phyloP scores from a whole-genome alignment of 2,888 invertebrate genomes.

The Zhuqinia jingwanae region DNA sequence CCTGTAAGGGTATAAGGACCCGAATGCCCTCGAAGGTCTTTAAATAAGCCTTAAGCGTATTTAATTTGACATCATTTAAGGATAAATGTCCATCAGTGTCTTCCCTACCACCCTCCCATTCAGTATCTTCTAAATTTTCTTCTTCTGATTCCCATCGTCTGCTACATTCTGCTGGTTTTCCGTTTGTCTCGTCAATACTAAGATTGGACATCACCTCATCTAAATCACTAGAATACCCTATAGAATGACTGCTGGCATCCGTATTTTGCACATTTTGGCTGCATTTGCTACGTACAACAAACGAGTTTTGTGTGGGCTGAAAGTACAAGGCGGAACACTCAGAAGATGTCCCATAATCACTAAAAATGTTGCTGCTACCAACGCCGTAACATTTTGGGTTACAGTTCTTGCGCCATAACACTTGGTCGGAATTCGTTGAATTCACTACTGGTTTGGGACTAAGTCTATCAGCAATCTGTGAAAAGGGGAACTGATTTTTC shows the following conservation, averaged over 20 bases:
- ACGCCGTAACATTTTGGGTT: background rate
- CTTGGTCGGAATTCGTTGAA: background rate
- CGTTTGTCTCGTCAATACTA: constrained; percentile 38
- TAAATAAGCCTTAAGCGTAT: background rate
- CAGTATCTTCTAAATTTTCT: background rate
- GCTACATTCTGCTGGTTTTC: background rate
- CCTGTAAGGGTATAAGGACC: constrained; percentile 44
- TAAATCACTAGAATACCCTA: constrained; percentile 52
- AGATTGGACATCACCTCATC: constrained; percentile 49
- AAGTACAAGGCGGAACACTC: constrained; percentile 66
- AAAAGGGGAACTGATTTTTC: constrained; percentile 34
- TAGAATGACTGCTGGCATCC: background rate
- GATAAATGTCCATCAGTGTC: background rate
- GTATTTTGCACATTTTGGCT: background rate
- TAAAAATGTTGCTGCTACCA: background rate
- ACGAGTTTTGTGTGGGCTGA: background rate
- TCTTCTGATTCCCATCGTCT: background rate
- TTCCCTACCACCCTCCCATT: background rate
- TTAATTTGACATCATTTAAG: constrained; percentile 9
- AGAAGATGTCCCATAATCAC: constrained; percentile 78
- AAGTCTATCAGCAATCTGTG: constrained; percentile 11
- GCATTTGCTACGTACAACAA: background rate
- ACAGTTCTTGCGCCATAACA: background rate
- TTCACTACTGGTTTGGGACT: background rate
- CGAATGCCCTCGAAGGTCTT: constrained; percentile 20